These are phyloP conservation scores for Prochilodus magdalenae DNA, from an alignment of 2,113 vertebrate species.

Conservation along the genomic window DNA sequence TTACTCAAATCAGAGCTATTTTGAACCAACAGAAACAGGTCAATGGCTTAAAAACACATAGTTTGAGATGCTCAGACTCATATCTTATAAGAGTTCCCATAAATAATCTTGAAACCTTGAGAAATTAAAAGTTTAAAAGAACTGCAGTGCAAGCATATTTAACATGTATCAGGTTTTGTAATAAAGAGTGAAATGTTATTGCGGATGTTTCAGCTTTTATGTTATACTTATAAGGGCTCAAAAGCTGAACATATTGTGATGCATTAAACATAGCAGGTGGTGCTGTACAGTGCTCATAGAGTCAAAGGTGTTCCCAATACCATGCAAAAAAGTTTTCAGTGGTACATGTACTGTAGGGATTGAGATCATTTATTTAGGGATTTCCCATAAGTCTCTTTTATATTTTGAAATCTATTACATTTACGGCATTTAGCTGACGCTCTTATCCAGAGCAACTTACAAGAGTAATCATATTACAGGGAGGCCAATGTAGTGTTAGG, in stretches of 20 bases:
- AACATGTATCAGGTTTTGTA: constrained; percentile 20
- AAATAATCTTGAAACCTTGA: constrained; percentile 70
- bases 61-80: constrained; percentile 69
- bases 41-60: constrained; percentile 69
- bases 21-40: constrained; percentile 78
- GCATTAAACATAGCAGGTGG: neutral
- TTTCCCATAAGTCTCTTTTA: too few species aligned
- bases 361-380: too few species aligned
- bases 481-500: too few species aligned
- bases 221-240: neutral
- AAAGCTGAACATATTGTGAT: neutral
- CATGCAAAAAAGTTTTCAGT: neutral
- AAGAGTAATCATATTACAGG: too few species aligned
- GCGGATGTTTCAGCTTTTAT: neutral
- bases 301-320: neutral
- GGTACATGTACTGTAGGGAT: too few species aligned
- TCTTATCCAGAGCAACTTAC: too few species aligned
- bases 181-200: constrained; percentile 41
- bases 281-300: neutral
- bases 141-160: constrained; percentile 73
- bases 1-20: constrained; percentile 80
- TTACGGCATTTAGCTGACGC: too few species aligned
- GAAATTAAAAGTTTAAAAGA: constrained; percentile 53
- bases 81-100: constrained; percentile 69
- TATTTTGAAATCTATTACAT: too few species aligned